Percentiles rank a stretch among this genome's conserved stretches.
Conservation (phyloP, 2,797 vertebrate species). For the Trematomus bernacchii region DNA sequence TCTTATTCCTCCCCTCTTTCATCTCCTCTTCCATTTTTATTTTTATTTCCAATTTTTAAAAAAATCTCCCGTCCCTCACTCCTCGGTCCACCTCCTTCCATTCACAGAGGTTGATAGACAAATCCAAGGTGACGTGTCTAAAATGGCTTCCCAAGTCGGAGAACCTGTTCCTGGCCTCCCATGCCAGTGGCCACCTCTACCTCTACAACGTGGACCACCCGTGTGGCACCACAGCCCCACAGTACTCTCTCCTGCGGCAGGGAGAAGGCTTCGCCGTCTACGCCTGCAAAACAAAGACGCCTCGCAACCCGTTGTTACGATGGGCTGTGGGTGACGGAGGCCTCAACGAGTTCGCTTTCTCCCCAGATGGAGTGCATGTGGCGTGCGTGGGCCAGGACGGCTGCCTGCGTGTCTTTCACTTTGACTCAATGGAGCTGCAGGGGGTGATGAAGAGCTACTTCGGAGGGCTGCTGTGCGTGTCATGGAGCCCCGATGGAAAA, state of each 20-base stretch:
- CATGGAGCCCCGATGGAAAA: slow-evolving; percentile 94
- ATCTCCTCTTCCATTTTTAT: not conserved
- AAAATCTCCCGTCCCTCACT: not conserved
- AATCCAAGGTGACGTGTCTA: slow-evolving; percentile 93
- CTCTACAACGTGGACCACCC: slow-evolving; percentile 92
- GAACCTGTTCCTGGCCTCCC: slow-evolving; percentile 92
- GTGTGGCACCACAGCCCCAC: slow-evolving; percentile 85
- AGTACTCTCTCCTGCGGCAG: slow-evolving; percentile 90
- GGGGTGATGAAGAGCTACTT: slow-evolving; percentile 97
- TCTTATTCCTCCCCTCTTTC: not conserved
- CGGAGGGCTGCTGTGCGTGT: slow-evolving; percentile 92
- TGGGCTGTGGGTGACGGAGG: slow-evolving; percentile 93
- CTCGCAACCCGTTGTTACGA: slow-evolving; percentile 91
- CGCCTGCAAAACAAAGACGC: slow-evolving; percentile 91
- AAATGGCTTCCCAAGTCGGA: slow-evolving; percentile 93
- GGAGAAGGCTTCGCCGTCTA: slow-evolving; percentile 94
- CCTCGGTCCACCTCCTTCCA: not conserved
- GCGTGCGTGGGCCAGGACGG: slow-evolving; percentile 95
- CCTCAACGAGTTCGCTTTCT: slow-evolving; percentile 94
- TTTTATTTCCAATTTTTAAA: not conserved
- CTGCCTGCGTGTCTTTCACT: slow-evolving; percentile 92
- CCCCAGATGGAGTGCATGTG: slow-evolving; percentile 90
- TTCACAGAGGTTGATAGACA: slow-evolving; percentile 92
- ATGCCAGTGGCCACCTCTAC: slow-evolving; percentile 94
- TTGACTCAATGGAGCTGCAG: slow-evolving; percentile 93